phyloP scores from a whole-genome alignment of 30 jellyfish, hydroid and myxozoan species.

The Mastigias papua region DNA sequence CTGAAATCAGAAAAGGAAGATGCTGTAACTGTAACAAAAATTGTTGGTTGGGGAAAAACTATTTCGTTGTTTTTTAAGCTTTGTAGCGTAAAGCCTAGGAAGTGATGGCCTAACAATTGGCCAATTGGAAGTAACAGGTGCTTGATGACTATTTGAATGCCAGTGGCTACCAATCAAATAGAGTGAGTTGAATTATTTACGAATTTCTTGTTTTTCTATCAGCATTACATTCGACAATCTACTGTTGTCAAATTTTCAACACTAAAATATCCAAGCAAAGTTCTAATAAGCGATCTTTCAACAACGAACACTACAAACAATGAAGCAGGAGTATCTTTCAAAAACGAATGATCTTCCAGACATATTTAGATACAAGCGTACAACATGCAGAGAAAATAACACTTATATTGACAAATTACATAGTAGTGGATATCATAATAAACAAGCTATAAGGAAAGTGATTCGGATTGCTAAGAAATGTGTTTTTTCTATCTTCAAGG shows the following conservation, averaged over 20 bases:
- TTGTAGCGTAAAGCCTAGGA: too few relatives aligned
- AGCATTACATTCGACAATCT: not conserved
- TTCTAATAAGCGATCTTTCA: not conserved
- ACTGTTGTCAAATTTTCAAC: not conserved
- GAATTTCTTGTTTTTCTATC: not conserved
- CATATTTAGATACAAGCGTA: too few relatives aligned
- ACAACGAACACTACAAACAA: not conserved
- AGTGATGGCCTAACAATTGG: not conserved
- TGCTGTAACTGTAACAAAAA: too few relatives aligned
- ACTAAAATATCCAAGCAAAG: not conserved
- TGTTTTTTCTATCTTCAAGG: too few relatives aligned
- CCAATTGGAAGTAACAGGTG: not conserved
- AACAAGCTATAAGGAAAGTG: too few relatives aligned
- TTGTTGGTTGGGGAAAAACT: too few relatives aligned
- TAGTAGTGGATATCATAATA: too few relatives aligned
- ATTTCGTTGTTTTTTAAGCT: too few relatives aligned
- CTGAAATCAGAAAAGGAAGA: too few relatives aligned
- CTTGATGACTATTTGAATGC: slow-evolving; percentile 8
- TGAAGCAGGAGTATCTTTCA: not conserved
- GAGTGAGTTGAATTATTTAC: slow-evolving; percentile 8
- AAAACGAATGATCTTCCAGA: not conserved
- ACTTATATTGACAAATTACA: too few relatives aligned
- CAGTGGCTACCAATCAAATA: slow-evolving; percentile 7
- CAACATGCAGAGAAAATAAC: too few relatives aligned
- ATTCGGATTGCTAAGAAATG: too few relatives aligned